A percentile compares a stretch with the other conserved stretches of the same genome.
Conservation (phyloP, 2,797 vertebrate genomes). For the Neosalanx taihuensis region DNA sequence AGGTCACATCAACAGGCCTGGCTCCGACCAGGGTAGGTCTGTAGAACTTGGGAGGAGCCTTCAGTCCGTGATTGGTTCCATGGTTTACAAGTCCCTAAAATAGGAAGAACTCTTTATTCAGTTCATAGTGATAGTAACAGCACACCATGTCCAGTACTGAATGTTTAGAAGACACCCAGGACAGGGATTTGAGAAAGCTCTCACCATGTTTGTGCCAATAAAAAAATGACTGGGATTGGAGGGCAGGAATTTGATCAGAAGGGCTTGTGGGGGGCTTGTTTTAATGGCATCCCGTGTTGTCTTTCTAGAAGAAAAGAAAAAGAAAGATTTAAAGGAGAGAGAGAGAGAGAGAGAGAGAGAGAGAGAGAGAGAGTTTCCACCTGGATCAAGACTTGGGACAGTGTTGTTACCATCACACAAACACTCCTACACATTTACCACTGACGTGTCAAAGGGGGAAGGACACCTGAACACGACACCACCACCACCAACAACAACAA, state of each 20-base stretch:
- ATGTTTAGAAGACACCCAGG: background rate
- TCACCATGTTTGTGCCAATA: slow-evolving; percentile 86
- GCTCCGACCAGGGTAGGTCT: slow-evolving; percentile 64
- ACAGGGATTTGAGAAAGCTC: background rate
- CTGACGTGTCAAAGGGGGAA: background rate
- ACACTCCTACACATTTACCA: slow-evolving; percentile 14
- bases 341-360: background rate
- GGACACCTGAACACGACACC: background rate
- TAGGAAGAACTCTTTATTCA: slow-evolving; percentile 23
- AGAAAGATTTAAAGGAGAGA: background rate
- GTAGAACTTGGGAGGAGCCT: slow-evolving; percentile 81
- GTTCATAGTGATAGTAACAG: too few species aligned
- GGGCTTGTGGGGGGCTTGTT: slow-evolving; percentile 63
- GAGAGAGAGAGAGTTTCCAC: background rate
- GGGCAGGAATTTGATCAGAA: slow-evolving; percentile 84
- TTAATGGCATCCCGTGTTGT: slow-evolving; percentile 46
- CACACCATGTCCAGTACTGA: background rate
- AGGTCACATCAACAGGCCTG: slow-evolving; percentile 74
- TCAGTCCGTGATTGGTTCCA: slow-evolving; percentile 81
- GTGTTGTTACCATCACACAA: slow-evolving; percentile 27
- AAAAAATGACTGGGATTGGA: slow-evolving; percentile 87
- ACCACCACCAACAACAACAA: slow-evolving; percentile 36
- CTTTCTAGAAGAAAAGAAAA: slow-evolving; percentile 35
- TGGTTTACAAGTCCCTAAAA: slow-evolving; percentile 84
- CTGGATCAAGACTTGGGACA: slow-evolving; percentile 37